Base-by-base conservation (phyloP, 2,113 vertebrate genomes). In the Hepsetus odoe region DNA sequence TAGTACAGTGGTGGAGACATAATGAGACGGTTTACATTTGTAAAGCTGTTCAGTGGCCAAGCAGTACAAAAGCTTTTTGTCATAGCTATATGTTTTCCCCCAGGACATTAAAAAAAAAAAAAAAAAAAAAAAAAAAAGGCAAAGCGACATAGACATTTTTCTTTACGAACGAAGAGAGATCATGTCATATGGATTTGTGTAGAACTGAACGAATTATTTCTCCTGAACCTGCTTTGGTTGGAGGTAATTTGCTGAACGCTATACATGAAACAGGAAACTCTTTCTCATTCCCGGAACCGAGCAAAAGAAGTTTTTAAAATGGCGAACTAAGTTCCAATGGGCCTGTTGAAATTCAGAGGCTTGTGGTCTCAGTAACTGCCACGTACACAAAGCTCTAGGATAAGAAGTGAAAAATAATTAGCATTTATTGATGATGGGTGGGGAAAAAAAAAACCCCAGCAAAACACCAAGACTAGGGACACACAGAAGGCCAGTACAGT, bases 31-130 rank as follows among this genome's bases (percentile, higher is more conserved):
- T 82, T 74, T 84, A 85, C 80, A 87, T 76, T n/a, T 85, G 51
- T 80, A 88, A 89, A 84, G 85, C 86, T 89, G 86, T 81, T 91
- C 80, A 62, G 89, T 90, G 90, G 90, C 85, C 85, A 90, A 92
- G 90, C 92, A 89, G 88, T 84, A 89, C 86, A 80, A 77, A 86
- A 79, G 86, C 92, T 92, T 86, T 87, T 86, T 92, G 91, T 92
- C 89, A 82, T 69, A 76, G 80, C 68, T 83, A 79, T 85, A 74
- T 26, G 61, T 35, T 68, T 74, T 76, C 72, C 33, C 70, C 42
- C 42, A 71, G 51, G 74, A 75, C 30, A 66, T 75, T 61, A 76
- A 20, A 40, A 66, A 56, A 70, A 35, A 38, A 10, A 28, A 53
- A 1, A 49, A 69, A 42, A 28, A 33, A 56, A 69, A 40, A 6